Evolutionary conservation across 2,888 invertebrate genomes (phyloP).

Genomic region (Caenorhabditis sp.): DNA sequence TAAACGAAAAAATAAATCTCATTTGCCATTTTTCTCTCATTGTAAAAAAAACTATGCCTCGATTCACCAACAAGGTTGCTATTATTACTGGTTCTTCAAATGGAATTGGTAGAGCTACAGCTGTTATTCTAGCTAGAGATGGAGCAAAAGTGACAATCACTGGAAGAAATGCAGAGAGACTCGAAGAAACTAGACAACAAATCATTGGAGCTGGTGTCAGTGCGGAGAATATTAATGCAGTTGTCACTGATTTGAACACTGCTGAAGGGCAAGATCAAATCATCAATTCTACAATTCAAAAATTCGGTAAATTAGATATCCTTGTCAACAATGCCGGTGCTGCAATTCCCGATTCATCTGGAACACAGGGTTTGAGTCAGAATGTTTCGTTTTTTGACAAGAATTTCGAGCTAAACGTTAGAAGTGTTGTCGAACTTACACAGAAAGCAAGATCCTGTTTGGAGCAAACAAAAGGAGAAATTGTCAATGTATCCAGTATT

Average conservation of each 20-base stretch:
- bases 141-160: conserved; percentile 47
- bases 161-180: conserved; percentile 25
- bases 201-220: conserved; percentile 28
- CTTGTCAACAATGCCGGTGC: conserved; percentile 31
- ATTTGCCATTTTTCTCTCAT: no score
- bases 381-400: conserved; percentile 9
- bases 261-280: conserved; percentile 7
- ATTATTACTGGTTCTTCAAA: conserved; percentile 44
- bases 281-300: conserved; percentile 9
- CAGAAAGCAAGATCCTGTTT: conserved; percentile 17
- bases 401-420: conserved; percentile 6
- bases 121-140: conserved; percentile 32
- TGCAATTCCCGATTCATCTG: conserved; percentile 5
- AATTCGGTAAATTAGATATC: conserved; percentile 27
- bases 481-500: conserved; percentile 34
- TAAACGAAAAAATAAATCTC: no score
- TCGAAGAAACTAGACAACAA: conserved; percentile 17
- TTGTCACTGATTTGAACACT: not conserved
- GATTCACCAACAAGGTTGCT: conserved; percentile 16
- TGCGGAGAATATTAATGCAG: conserved; percentile 22
- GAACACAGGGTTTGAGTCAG: conserved; percentile 10
- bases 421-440: conserved; percentile 27
- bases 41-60: no score
- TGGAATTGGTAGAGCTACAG: conserved; percentile 50
- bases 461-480: conserved; percentile 21